Evolutionary conservation across 2,888 invertebrate species (phyloP), one percentile per base, ranked within the genome.

Genomic region (Oligia latruncula): DNA sequence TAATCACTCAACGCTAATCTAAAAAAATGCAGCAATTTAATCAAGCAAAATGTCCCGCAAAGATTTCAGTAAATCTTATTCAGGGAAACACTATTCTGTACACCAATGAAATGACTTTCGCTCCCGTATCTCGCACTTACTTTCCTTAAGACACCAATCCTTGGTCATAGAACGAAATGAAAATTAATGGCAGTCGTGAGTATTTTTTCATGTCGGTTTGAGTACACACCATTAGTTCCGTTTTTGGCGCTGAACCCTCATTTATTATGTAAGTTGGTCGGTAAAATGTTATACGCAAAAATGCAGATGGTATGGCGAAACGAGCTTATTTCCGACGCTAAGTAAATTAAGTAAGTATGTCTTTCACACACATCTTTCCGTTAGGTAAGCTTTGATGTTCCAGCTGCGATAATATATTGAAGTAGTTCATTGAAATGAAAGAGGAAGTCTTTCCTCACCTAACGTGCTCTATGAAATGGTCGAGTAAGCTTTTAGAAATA

Each of bases 161-260:
- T 90, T 92, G 93, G 94, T 93, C 95, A 95, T 95, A 94, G 92
- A 93, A 91, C 91, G 93, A 95, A 96, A 97, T 97, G 96, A 96
- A 96, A 96, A 97, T 96, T 96, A 97, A 97, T 97, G 96, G 93
- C 93, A 88, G 94, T 89, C 92, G 92, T 91, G 94, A 97, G 96
- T 97, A 97, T 97, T 96, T 97, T 97, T 96, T 96, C 96, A 94
- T 96, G 96, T 96, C 92, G 95, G 95, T 96, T 95, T 95, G 95
- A 96, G 96, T 95, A 96, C 93, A 95, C 94, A 95, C 95, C 95
- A 96, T 97, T 96, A 94, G 93, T 96, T 95, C 94, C 94, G 94
- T 93, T 96, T 96, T 95, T 95, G 95, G 96, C 94, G 92, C 91
- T 91, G 92, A 92, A 94, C 94, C 95, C 94, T 94, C 96, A 96